Conservation (phyloP, 2,888 invertebrate species). For the Lepetodrilus schrolli region DNA sequence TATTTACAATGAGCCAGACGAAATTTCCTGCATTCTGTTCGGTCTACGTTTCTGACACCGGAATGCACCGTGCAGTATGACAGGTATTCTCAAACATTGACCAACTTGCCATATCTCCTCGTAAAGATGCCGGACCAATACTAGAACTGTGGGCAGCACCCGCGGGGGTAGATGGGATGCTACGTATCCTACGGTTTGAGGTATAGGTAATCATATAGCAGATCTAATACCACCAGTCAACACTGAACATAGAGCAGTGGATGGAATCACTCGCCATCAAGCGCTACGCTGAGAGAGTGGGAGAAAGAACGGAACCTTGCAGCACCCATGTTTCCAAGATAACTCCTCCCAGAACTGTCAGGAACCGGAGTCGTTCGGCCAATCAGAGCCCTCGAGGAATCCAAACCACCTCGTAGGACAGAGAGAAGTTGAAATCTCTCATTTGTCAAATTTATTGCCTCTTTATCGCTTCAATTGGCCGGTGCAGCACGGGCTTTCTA, state of each 20-base stretch:
- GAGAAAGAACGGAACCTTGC: background rate
- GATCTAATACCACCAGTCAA: background rate
- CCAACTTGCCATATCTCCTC: background rate
- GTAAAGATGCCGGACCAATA: background rate
- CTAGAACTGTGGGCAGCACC: too few species aligned
- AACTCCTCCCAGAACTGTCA: slow-evolving; percentile 19
- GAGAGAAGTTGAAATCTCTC: background rate
- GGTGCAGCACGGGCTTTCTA: background rate
- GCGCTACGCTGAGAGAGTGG: background rate
- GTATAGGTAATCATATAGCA: background rate
- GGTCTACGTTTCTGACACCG: background rate
- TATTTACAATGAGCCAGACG: too few species aligned
- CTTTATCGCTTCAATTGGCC: slow-evolving; percentile 33
- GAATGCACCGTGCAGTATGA: slow-evolving; percentile 3
- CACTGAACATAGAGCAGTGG: background rate
- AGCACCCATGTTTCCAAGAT: background rate
- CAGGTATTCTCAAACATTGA: background rate
- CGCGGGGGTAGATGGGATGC: background rate
- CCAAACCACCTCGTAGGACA: background rate
- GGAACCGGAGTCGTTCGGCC: background rate
- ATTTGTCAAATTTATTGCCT: slow-evolving; percentile 31
- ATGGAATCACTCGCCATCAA: slow-evolving; percentile 16
- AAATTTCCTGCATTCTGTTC: background rate
- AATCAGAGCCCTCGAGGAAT: background rate
- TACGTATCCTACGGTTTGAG: background rate